Evolutionary conservation across 2,797 vertebrate species (phyloP).

Genomic region (Percopsis omiscomaycus): DNA sequence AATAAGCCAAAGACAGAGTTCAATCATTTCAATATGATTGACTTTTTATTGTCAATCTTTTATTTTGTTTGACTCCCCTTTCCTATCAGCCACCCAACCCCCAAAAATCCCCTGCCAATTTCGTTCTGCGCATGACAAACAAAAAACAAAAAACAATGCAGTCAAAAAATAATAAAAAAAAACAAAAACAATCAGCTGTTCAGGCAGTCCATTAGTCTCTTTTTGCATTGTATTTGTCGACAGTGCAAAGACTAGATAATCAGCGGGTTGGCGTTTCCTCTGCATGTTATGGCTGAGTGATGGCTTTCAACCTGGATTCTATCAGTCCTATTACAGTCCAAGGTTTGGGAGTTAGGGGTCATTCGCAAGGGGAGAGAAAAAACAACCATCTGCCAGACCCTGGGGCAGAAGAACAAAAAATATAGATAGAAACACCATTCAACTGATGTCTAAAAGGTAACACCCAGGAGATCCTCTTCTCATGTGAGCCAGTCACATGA

Average conservation of each 20-base stretch:
- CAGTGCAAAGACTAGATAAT: slow-evolving; percentile 80
- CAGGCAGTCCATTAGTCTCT: slow-evolving; percentile 70
- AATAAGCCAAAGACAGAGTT: slow-evolving; percentile 56
- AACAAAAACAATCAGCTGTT: slow-evolving; percentile 57
- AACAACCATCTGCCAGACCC: slow-evolving; percentile 76
- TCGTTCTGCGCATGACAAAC: slow-evolving; percentile 65
- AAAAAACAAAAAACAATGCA: slow-evolving; percentile 61
- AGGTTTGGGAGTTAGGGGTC: slow-evolving; percentile 65
- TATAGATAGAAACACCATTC: slow-evolving; percentile 93
- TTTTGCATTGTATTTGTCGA: slow-evolving; percentile 77
- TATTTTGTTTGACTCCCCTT: slow-evolving; percentile 62
- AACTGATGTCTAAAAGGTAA: slow-evolving; percentile 94
- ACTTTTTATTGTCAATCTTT: slow-evolving; percentile 60
- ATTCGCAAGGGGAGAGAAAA: slow-evolving; percentile 49
- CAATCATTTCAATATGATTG: slow-evolving; percentile 61
- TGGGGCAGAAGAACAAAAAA: slow-evolving; percentile 79
- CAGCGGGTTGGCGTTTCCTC: slow-evolving; percentile 73
- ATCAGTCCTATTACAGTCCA: slow-evolving; percentile 77
- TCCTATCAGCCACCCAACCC: slow-evolving; percentile 49
- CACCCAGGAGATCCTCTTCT: slow-evolving; percentile 77
- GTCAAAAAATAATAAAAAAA: slow-evolving; percentile 42
- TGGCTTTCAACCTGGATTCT: slow-evolving; percentile 85
- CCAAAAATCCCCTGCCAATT: slow-evolving; percentile 54
- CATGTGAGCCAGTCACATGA: slow-evolving; percentile 95
- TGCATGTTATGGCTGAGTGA: slow-evolving; percentile 70